These are phyloP conservation scores for Heliconius eleuchia DNA, from an alignment of 1,140 invertebrate genomes.

Conservation along the genomic window DNA sequence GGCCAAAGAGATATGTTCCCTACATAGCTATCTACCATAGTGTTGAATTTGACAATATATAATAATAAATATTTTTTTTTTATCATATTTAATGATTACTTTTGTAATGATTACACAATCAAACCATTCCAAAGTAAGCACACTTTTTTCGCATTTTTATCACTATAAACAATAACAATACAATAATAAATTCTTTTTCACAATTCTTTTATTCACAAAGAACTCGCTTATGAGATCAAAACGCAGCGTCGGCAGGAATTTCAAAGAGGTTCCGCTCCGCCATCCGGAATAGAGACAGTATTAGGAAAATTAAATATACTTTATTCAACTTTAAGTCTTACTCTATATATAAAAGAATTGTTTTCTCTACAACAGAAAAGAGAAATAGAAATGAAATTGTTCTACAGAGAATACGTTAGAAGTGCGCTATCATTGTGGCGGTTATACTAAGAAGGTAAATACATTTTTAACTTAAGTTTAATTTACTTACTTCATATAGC, in stretches of 20 bases:
- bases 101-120: too few species aligned
- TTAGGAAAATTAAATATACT: slow-evolving; percentile 42
- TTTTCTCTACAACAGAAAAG: slow-evolving; percentile 28
- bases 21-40: too few species aligned
- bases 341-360: not conserved
- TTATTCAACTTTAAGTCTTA: slow-evolving; percentile 39
- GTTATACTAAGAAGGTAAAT: slow-evolving; percentile 50
- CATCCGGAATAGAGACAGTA: slow-evolving; percentile 57
- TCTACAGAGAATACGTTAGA: slow-evolving; percentile 49
- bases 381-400: slow-evolving; percentile 47
- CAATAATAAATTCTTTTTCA: slow-evolving; percentile 25
- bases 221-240: slow-evolving; percentile 43
- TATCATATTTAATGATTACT: too few species aligned
- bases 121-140: too few species aligned
- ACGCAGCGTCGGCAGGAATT: slow-evolving; percentile 41
- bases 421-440: slow-evolving; percentile 49
- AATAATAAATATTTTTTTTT: too few species aligned
- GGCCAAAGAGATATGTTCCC: too few species aligned
- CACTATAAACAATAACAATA: slow-evolving; percentile 20
- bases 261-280: slow-evolving; percentile 47
- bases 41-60: too few species aligned
- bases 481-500: slow-evolving; percentile 21
- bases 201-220: slow-evolving; percentile 36
- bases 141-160: not conserved
- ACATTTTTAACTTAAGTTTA: slow-evolving; percentile 40